Evolutionary conservation across 2,888 invertebrate species (phyloP), one percentile per base, ranked within the genome.

Genomic region (Drosophila diplacantha): DNA sequence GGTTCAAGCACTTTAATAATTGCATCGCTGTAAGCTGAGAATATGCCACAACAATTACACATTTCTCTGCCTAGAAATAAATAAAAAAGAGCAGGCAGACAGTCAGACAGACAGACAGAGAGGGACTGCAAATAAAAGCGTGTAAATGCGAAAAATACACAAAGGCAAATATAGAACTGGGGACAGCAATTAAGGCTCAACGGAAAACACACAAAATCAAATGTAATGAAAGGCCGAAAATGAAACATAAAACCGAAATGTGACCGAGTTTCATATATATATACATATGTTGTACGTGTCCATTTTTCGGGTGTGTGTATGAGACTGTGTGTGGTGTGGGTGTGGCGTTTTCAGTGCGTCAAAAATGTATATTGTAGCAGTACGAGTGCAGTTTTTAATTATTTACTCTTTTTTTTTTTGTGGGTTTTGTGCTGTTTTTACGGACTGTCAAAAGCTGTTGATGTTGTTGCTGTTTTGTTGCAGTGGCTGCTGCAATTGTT

Each of bases 391-490:
- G 44, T 58, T 66, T 41, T 37, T 29, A 26, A 38, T 32, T 20
- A 39, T 35, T 38, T 12, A 22, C 8, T 39, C 8, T 39, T 34
- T 20, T 60, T 60, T 32, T 39, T 38, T 22, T 11, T 29, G 44
- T 18, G 29, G 44, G 29, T 31, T 43, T 44, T 31, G 44, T 46
- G 44, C 44, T 46, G 44, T 46, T 38, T 32, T 58, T 34, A 43
- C 43, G 26, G 58, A 59, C 58, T 62, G 61, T 61, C 61, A 20
- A 63, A 63, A 62, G 62, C 53, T 53, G 53, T 44, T 53, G 29
- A 29, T 49, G 20, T 58, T 47, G 61, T 63, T 53, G 54, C 50
- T 63, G 50, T 38, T 55, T 18, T 18, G 56, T 26, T 35, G 31
- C 43, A 39, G 31, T 58, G 31, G 34, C 26, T 66, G 46, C 35